These are phyloP conservation scores for Microhierax caerulescens DNA, from an alignment of 2,797 vertebrate species.

Conservation along the genomic window DNA sequence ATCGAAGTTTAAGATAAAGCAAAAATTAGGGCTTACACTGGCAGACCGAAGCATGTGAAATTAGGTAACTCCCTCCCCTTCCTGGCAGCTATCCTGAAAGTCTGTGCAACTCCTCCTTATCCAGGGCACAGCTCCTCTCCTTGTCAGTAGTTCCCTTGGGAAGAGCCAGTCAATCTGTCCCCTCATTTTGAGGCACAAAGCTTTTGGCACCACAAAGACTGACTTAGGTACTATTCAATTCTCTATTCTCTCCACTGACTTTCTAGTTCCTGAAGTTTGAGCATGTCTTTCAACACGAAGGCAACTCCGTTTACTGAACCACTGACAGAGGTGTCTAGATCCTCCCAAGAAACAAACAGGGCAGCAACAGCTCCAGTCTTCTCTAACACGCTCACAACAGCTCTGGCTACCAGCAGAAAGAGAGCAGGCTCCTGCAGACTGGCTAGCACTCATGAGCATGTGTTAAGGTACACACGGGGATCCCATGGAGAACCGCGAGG, in stretches of 20 bases:
- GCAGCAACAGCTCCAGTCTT: not conserved
- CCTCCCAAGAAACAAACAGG: not conserved
- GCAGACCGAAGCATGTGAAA: not conserved
- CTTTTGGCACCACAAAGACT: not conserved
- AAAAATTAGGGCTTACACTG: not conserved
- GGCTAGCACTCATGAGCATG: rapidly evolving
- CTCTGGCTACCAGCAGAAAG: not conserved
- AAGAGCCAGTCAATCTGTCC: not conserved
- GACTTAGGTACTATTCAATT: not conserved
- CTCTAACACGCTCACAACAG: not conserved
- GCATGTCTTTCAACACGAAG: not conserved
- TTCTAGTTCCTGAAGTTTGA: not conserved
- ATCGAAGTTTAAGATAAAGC: not conserved
- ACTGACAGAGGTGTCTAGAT: not conserved
- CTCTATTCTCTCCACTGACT: not conserved
- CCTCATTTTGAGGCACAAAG: not conserved
- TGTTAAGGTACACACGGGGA: not conserved
- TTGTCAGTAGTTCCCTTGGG: not conserved
- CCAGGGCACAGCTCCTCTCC: not conserved
- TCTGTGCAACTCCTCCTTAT: not conserved
- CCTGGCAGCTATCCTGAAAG: not conserved
- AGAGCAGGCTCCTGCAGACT: not conserved
- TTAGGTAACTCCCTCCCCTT: not conserved
- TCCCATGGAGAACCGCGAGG: not conserved
- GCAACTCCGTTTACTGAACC: not conserved